Conservation (phyloP, 2,113 vertebrate species). For the Diglossa brunneiventris region DNA sequence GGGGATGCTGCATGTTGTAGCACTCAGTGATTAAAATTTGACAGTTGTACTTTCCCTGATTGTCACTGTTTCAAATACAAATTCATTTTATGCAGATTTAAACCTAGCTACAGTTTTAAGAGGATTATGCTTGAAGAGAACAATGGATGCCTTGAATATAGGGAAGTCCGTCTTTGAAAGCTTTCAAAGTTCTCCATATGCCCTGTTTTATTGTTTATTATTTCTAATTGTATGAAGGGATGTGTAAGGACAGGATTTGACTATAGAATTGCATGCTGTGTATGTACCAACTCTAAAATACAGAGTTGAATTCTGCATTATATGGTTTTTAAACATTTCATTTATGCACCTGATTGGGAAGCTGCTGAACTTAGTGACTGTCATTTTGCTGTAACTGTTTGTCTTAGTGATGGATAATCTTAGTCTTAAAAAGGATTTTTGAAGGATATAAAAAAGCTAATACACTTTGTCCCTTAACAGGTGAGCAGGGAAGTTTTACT, state of each 20-base stretch:
- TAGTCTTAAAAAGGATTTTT: background rate
- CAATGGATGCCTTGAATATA: background rate
- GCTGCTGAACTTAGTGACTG: background rate
- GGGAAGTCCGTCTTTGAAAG: background rate
- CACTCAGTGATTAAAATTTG: background rate
- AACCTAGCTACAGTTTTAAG: background rate
- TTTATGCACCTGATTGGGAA: background rate
- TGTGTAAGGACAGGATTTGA: background rate
- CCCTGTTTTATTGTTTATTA: background rate
- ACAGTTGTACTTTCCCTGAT: background rate
- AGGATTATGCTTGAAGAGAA: background rate
- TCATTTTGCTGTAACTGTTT: background rate
- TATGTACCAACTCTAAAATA: background rate
- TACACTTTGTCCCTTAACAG: constrained; percentile 66
- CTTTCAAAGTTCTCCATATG: background rate
- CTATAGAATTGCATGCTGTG: background rate
- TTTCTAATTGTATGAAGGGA: background rate
- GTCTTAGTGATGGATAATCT: background rate
- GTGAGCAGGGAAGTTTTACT: constrained; percentile 88
- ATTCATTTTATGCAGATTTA: background rate
- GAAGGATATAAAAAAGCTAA: background rate
- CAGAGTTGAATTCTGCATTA: background rate
- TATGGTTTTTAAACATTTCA: background rate
- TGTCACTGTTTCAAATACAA: background rate
- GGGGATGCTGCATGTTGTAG: background rate